Evolutionary conservation across 2,797 vertebrate genomes (phyloP), one percentile per base, ranked within the genome.

Genomic region (Microchirus variegatus): DNA sequence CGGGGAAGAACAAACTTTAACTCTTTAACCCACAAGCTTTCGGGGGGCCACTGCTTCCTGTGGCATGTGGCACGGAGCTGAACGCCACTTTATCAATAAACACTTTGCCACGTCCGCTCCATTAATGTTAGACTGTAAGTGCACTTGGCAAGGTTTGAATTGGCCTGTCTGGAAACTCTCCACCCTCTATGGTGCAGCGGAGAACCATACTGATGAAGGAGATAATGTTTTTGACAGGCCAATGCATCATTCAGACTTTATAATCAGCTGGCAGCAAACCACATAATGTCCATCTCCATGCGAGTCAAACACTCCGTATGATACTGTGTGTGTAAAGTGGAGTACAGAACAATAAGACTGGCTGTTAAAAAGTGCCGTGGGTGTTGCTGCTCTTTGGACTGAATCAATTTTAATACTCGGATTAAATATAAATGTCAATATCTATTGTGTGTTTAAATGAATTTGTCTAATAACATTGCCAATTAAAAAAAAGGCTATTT

Each of bases 201-300:
- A 48, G 59, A 67, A 75, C 68, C 72, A 58, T 18, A 59, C 45
- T 75, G 81, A 81, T 81, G 81, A 59, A 71, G 58, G 66, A 76
- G 78, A 76, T 78, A 71, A 81, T 81, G 67, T 60, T 56, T 53
- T 49, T 74, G 72, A 78, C 75, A 78, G 65, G 51, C 63, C 69
- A 64, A 67, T 81, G 72, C 66, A 71, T 83, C 78, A 78, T 37
- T 62, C 55, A 70, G 60, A 77, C 66, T 56, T 52, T 58, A 70
- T 53, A 43, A 75, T 71, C 56, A 55, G 49, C 76, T 73, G 62
- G 53, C 66, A 75, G 47, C 22, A 10, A 10, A 64, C 50, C 55
- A 63, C 59, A 75, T 41, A 48, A 66, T 19, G 71, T 16, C 44
- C 10, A 9, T 53, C 31, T 63, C 56, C 41, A 40, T 50, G 59